Conservation (phyloP, 2,113 vertebrate species). For the Muntiacus muntjak region DNA sequence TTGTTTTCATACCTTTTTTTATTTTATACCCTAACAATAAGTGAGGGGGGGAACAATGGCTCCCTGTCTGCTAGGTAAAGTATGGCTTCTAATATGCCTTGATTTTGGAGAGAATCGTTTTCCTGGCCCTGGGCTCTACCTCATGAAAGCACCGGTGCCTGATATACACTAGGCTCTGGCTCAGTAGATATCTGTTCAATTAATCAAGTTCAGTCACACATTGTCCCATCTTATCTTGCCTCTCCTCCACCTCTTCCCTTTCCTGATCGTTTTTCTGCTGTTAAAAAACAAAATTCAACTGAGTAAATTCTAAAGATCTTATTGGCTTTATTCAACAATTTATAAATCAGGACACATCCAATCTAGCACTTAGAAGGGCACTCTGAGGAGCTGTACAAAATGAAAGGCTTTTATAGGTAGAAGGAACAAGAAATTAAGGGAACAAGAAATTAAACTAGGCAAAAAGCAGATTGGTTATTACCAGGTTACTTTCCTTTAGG, state of each 20-base stretch:
- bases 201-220: neutral
- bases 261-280: neutral
- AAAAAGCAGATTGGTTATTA: neutral
- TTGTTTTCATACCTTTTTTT: neutral
- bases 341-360: neutral
- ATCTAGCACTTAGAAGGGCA: neutral
- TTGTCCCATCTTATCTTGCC: neutral
- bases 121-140: neutral
- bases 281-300: neutral
- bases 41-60: neutral
- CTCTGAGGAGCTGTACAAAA: neutral
- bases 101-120: neutral
- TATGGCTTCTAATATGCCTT: neutral
- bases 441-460: neutral
- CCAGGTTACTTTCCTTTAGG: neutral
- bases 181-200: neutral
- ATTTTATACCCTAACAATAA: neutral
- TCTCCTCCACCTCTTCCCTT: neutral
- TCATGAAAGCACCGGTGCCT: neutral
- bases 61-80: neutral
- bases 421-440: neutral
- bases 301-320: neutral
- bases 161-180: neutral
- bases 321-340: neutral
- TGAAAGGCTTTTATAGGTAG: neutral